Percentiles rank a stretch among this genome's conserved stretches.
Conservation (phyloP, 2,888 invertebrate genomes). For the Pristionchus japonicus region DNA sequence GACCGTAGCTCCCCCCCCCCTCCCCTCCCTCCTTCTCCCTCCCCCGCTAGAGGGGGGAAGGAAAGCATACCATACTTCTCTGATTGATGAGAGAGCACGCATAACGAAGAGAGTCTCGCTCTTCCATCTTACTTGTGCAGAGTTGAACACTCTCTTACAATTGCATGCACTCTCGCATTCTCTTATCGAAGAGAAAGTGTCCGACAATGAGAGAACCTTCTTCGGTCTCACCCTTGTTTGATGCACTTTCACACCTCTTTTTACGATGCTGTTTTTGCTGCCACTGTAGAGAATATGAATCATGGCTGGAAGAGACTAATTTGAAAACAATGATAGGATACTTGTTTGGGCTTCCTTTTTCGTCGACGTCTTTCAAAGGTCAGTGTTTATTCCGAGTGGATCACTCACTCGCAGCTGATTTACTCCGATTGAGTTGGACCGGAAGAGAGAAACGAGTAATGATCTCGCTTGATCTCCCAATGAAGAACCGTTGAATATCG, state of each 20-base stretch:
- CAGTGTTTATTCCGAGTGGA: neutral
- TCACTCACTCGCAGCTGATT: neutral
- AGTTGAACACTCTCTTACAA: neutral
- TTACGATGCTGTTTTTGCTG: neutral
- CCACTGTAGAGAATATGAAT: neutral
- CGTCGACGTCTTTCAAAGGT: neutral
- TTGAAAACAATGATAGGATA: too few relatives aligned
- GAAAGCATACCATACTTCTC: neutral
- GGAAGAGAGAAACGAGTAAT: neutral
- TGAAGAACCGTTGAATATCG: neutral
- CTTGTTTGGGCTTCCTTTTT: too few relatives aligned
- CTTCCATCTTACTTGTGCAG: neutral
- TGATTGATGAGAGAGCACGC: neutral
- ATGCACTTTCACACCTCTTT: neutral
- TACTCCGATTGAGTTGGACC: neutral
- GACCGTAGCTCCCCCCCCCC: neutral
- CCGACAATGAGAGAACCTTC: neutral
- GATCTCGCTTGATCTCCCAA: neutral
- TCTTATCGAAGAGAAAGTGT: neutral
- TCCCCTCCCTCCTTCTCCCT: neutral
- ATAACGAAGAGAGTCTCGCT: neutral
- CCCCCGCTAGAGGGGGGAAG: neutral
- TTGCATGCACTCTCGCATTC: neutral
- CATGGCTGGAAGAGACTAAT: too few relatives aligned
- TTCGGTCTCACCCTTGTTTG: neutral